phyloP scores from a whole-genome alignment of 2,797 vertebrate genomes.

The Myotis findleyi region DNA sequence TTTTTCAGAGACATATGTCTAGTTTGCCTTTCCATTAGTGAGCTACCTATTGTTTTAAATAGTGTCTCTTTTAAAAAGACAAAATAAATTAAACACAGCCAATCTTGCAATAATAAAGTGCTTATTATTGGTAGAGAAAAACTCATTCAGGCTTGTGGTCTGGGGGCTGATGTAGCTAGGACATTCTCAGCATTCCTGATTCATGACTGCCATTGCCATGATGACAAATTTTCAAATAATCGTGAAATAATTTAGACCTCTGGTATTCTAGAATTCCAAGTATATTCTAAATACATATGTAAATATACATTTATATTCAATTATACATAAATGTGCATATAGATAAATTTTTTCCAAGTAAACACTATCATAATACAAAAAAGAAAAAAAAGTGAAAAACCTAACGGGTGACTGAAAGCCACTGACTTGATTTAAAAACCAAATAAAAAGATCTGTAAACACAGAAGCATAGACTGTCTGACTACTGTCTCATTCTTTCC shows the following conservation, averaged over 20 bases:
- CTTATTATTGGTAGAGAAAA: not conserved
- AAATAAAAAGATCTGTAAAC: not conserved
- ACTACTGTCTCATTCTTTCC: slow-evolving; percentile 16
- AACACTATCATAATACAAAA: not conserved
- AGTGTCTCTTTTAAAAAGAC: not conserved
- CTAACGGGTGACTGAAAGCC: not conserved
- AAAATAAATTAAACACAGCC: not conserved
- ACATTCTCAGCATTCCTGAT: not conserved
- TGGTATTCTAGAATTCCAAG: not conserved
- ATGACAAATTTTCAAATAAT: not conserved
- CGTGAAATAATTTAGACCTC: slow-evolving; percentile 29
- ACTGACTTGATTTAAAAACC: slow-evolving; percentile 16
- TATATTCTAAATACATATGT: not conserved
- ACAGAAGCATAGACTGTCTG: not conserved
- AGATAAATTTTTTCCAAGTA: not conserved
- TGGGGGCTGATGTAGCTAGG: not conserved
- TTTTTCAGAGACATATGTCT: not conserved
- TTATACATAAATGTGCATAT: not conserved
- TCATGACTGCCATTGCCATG: not conserved
- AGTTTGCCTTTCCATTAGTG: not conserved
- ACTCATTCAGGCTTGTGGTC: not conserved
- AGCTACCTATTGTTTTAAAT: not conserved
- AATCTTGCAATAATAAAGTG: not conserved
- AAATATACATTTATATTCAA: not conserved
- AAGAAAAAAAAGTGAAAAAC: not conserved